These are phyloP conservation scores for Capitella teleta DNA, from an alignment of 1,140 invertebrate species.

Conservation along the genomic window DNA sequence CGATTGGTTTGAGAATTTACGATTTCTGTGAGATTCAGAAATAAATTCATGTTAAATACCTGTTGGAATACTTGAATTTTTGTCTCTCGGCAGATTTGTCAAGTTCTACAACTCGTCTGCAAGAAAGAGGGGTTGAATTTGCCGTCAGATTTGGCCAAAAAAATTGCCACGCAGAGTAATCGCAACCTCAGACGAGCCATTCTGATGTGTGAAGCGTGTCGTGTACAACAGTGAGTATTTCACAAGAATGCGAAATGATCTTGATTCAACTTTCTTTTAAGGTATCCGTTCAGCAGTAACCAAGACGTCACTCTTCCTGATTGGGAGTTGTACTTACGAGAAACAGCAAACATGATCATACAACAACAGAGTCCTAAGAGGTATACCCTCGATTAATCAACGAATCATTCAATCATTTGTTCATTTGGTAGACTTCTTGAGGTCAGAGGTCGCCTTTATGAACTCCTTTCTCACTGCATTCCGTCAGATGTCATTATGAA, in stretches of 20 bases:
- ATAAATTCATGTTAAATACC: neutral
- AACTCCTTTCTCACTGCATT: conserved; percentile 85
- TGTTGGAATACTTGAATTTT: neutral
- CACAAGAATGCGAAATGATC: neutral
- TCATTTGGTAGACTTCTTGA: conserved; percentile 54
- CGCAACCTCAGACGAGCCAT: conserved; percentile 88
- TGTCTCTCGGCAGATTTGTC: conserved; percentile 24
- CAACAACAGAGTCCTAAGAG: conserved; percentile 76
- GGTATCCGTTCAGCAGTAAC: conserved; percentile 68
- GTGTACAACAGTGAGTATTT: conserved; percentile 67
- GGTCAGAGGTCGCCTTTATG: conserved; percentile 79
- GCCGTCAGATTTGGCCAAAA: conserved; percentile 63
- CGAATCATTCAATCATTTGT: conserved; percentile 3
- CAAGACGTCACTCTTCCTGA: conserved; percentile 78
- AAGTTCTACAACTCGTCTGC: conserved; percentile 55
- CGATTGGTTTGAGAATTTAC: neutral
- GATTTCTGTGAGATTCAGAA: neutral
- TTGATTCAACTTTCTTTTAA: no score
- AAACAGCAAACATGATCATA: conserved; percentile 78
- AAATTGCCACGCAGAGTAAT: conserved; percentile 67
- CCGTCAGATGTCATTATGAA: conserved; percentile 88
- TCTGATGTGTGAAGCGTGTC: conserved; percentile 86
- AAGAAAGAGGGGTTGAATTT: conserved; percentile 75
- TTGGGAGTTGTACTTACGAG: conserved; percentile 80
- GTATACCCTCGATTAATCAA: conserved; percentile 16